Conservation (phyloP, 2,888 invertebrate genomes). For the Holacanthella duospinosa region DNA sequence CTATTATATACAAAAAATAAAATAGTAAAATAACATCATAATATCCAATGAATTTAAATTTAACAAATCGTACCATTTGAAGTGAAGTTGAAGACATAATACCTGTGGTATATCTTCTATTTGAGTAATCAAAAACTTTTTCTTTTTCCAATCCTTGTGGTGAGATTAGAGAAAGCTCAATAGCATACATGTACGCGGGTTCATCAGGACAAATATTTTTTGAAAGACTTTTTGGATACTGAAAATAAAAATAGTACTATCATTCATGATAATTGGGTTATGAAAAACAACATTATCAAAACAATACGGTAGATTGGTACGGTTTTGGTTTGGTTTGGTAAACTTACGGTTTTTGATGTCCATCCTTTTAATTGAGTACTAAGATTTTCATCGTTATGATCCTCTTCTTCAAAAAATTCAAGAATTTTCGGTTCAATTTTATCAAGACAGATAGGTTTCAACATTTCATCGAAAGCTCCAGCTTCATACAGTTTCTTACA, state of each 20-base stretch:
- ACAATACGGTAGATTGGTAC: too few species aligned
- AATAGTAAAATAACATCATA: not conserved
- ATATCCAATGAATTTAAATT: too few species aligned
- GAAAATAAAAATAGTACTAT: not conserved
- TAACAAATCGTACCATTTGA: too few species aligned
- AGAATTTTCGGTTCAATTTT: slow-evolving; percentile 2
- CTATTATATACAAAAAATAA: not conserved
- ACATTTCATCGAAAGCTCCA: slow-evolving; percentile 60
- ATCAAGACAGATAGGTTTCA: slow-evolving; percentile 51
- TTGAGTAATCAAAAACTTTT: not conserved
- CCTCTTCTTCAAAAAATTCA: slow-evolving; percentile 13
- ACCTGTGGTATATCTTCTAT: not conserved
- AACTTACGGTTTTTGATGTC: too few species aligned
- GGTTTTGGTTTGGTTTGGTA: too few species aligned
- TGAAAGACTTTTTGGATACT: not conserved
- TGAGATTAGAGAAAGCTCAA: not conserved
- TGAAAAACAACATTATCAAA: not conserved
- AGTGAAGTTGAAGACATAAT: not conserved
- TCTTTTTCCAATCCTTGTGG: slow-evolving; percentile 1
- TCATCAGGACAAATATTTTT: not conserved
- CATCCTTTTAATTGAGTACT: too few species aligned
- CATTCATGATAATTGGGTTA: not conserved
- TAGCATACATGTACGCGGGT: not conserved
- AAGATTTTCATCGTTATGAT: not conserved
- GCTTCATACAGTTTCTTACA: slow-evolving; percentile 59